Percentiles rank a stretch among this genome's conserved stretches.
These are phyloP conservation scores for Vidua chalybeata DNA, from an alignment of 2,113 vertebrate species.

Conservation along the genomic window DNA sequence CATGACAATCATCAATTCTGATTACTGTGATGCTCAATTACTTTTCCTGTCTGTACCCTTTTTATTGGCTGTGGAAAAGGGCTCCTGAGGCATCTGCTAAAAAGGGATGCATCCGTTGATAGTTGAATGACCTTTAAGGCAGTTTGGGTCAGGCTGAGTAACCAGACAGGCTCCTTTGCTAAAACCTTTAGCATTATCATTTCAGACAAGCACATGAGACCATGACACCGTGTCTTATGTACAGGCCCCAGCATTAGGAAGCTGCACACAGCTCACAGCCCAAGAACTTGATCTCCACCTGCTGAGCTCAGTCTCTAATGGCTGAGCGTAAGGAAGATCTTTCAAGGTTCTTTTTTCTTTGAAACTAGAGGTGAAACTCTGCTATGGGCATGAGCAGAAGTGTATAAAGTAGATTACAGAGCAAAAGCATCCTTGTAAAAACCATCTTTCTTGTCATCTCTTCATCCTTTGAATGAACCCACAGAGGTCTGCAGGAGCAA, in stretches of 20 bases:
- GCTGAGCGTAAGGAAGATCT: accelerated
- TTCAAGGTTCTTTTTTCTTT: not conserved
- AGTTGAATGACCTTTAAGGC: not conserved
- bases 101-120: not conserved
- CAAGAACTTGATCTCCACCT: not conserved
- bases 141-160: not conserved
- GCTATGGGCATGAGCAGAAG: not conserved
- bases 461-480: not conserved
- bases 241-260: not conserved
- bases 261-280: not conserved
- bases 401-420: not conserved
- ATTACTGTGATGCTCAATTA: not conserved
- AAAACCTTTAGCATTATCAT: not conserved
- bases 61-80: not conserved
- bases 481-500: not conserved
- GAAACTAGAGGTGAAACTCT: not conserved
- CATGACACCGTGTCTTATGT: not conserved
- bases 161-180: not conserved
- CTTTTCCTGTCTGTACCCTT: not conserved
- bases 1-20: not conserved
- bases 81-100: not conserved
- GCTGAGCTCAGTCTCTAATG: not conserved
- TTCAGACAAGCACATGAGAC: not conserved
- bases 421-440: not conserved
- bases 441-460: not conserved